These are phyloP conservation scores for Amblyjoppa proteus DNA, from an alignment of 2,888 invertebrate genomes.

Conservation along the genomic window DNA sequence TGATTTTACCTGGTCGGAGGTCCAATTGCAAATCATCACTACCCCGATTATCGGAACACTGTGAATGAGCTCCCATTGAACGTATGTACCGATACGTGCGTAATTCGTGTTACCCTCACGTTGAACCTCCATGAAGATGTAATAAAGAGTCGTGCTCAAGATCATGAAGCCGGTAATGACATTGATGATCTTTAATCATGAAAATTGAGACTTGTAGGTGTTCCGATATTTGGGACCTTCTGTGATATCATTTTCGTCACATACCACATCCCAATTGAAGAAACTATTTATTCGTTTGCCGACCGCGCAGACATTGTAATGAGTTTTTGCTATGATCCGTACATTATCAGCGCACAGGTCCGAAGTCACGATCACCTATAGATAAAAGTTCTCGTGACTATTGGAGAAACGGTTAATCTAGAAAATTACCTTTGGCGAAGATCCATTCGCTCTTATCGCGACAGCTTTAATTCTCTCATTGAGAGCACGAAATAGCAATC, in stretches of 20 bases:
- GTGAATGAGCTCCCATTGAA: conserved; percentile 61
- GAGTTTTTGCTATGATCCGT: conserved; percentile 49
- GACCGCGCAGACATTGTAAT: conserved; percentile 58
- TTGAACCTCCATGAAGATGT: conserved; percentile 57
- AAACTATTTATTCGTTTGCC: conserved; percentile 54
- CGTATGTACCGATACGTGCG: conserved; percentile 37
- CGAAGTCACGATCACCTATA: conserved; percentile 46
- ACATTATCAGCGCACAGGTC: conserved; percentile 63
- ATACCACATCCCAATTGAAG: conserved; percentile 49
- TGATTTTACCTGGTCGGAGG: conserved; percentile 41
- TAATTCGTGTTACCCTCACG: conserved; percentile 19
- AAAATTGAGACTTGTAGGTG: neutral
- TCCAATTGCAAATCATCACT: conserved; percentile 62
- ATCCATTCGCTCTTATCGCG: conserved; percentile 55
- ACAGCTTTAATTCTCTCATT: conserved; percentile 60
- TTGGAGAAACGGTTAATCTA: conserved; percentile 19
- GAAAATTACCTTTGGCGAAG: conserved; percentile 46
- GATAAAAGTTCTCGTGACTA: neutral
- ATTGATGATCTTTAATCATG: conserved; percentile 24
- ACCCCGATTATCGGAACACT: conserved; percentile 56
- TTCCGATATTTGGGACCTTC: neutral
- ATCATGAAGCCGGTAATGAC: conserved; percentile 47
- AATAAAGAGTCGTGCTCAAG: conserved; percentile 59
- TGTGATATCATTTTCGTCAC: neutral
- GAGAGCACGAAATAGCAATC: conserved; percentile 53